Percentiles rank a stretch among this genome's conserved stretches.
Evolutionary conservation across 2,797 vertebrate genomes (phyloP).

Genomic region (Caiman crocodilus): DNA sequence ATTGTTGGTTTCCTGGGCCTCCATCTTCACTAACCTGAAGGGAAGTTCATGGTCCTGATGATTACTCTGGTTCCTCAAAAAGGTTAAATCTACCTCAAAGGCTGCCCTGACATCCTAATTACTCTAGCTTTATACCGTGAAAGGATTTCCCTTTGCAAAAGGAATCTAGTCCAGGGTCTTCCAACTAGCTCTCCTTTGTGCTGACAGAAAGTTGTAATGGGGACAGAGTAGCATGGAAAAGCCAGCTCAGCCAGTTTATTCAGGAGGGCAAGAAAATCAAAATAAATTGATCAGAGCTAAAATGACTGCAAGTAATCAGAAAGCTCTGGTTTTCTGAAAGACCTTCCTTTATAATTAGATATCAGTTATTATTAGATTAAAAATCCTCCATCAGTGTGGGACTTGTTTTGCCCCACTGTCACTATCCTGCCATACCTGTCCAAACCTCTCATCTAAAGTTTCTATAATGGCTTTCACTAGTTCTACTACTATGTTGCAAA

Average conservation of each 20-base stretch:
- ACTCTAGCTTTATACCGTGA: background rate
- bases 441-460: background rate
- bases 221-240: background rate
- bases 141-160: background rate
- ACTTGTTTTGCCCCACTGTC: background rate
- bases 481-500: background rate
- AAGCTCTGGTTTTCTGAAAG: background rate
- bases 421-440: background rate
- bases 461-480: background rate
- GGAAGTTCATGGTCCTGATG: background rate
- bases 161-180: background rate
- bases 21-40: background rate
- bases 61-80: background rate
- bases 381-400: background rate
- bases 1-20: background rate
- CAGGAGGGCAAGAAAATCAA: background rate
- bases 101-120: background rate
- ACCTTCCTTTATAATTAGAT: background rate
- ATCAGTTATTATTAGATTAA: no score
- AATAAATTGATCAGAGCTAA: background rate
- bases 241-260: background rate
- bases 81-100: background rate
- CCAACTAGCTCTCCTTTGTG: background rate
- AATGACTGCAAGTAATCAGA: background rate
- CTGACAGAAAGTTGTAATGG: background rate